A percentile compares a stretch with the other conserved stretches of the same genome.
phyloP scores from a whole-genome alignment of 2,888 invertebrate genomes.

The Pecten maximus region DNA sequence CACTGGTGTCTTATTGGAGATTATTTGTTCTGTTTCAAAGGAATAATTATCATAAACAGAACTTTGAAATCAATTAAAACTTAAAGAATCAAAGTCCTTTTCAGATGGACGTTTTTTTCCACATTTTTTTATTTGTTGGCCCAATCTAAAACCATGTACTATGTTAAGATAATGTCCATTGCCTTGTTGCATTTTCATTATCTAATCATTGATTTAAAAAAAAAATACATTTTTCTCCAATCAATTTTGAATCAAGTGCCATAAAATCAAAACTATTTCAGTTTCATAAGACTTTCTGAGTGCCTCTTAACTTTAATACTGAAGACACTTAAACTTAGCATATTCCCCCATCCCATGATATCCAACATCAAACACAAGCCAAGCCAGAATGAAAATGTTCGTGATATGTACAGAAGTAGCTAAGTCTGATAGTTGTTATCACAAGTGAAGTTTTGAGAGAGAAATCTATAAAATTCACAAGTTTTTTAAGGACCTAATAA shows the following conservation, averaged over 20 bases:
- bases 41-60: too few relatives aligned
- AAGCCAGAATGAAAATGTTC: not conserved
- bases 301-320: conserved; percentile 21
- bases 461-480: conserved; percentile 29
- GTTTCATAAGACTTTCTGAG: not conserved
- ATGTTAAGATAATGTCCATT: too few relatives aligned
- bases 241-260: not conserved
- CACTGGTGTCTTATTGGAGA: not conserved
- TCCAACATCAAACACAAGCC: not conserved
- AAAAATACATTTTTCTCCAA: not conserved
- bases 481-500: not conserved
- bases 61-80: too few relatives aligned
- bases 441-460: not conserved
- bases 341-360: not conserved
- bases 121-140: too few relatives aligned
- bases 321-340: not conserved
- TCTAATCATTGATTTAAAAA: too few relatives aligned
- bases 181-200: too few relatives aligned
- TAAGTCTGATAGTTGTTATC: not conserved
- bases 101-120: too few relatives aligned
- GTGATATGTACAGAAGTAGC: not conserved
- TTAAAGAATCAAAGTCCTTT: too few relatives aligned
- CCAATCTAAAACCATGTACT: too few relatives aligned
- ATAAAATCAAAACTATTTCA: not conserved
- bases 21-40: not conserved